Conservation (phyloP, 2,113 vertebrate genomes). For the Genyomyrus donnyi region DNA sequence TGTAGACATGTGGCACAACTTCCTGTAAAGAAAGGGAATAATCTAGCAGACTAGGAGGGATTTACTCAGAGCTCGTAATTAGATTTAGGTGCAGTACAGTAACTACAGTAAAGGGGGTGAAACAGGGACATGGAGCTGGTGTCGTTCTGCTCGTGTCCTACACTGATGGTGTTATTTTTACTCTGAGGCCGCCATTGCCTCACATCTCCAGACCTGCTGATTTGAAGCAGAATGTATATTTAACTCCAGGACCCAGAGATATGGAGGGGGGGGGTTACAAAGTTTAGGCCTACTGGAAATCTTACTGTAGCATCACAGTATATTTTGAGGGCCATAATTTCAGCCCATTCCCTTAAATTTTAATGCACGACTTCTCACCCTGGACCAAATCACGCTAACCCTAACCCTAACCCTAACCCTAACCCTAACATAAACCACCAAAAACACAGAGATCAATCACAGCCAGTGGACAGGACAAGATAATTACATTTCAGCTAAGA, state of each 20-base stretch:
- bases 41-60: neutral
- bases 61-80: neutral
- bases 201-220: neutral
- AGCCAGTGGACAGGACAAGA: neutral
- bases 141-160: neutral
- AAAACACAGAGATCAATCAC: conserved; percentile 34
- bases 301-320: conserved; percentile 31
- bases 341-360: conserved; percentile 21
- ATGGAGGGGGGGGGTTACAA: neutral
- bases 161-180: neutral
- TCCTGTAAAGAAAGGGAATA: neutral
- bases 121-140: neutral
- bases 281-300: conserved; percentile 17
- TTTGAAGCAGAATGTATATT: neutral
- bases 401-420: neutral
- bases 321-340: conserved; percentile 35
- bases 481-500: neutral
- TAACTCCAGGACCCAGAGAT: neutral
- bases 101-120: neutral
- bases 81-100: neutral
- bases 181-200: neutral
- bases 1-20: neutral
- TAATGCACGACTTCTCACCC: conserved; percentile 34
- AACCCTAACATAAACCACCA: neutral
- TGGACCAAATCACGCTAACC: conserved; percentile 26